Conservation (phyloP, 2,888 invertebrate species). For the Uloborus plumipes region DNA sequence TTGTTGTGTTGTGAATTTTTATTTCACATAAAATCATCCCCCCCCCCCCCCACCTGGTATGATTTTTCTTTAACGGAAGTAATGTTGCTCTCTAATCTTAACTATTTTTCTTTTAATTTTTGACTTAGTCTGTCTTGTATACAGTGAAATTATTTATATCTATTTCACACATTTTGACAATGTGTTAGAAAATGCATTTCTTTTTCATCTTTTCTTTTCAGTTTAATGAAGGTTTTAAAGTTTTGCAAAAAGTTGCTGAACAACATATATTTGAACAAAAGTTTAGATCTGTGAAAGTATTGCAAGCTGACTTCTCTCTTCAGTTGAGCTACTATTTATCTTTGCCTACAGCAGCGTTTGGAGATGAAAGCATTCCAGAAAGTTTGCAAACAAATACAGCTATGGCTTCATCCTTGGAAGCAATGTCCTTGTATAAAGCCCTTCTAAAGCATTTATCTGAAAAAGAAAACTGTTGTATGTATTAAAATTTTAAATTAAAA, state of each 20-base stretch:
- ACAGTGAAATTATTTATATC: neutral
- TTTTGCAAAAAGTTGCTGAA: slow-evolving; percentile 16
- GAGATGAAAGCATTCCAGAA: slow-evolving; percentile 2
- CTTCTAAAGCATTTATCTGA: slow-evolving; percentile 35
- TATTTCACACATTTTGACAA: neutral
- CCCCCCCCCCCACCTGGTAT: no score
- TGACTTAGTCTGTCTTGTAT: neutral
- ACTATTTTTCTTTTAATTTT: no score
- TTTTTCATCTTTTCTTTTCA: slow-evolving; percentile 26
- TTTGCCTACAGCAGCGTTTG: slow-evolving; percentile 18
- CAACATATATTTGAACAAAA: slow-evolving; percentile 24
- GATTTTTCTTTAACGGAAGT: no score
- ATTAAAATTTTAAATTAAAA: no score
- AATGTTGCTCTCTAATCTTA: no score
- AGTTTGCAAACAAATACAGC: slow-evolving; percentile 18
- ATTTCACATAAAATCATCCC: no score
- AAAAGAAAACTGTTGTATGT: slow-evolving; percentile 12
- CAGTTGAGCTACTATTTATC: slow-evolving; percentile 21
- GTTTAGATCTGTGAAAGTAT: slow-evolving; percentile 25
- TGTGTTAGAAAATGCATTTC: neutral
- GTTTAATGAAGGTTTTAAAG: slow-evolving; percentile 41
- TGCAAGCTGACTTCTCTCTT: slow-evolving; percentile 23
- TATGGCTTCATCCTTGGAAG: slow-evolving; percentile 18
- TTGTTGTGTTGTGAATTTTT: no score
- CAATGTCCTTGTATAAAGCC: slow-evolving; percentile 8